Conservation (phyloP, 1,140 invertebrate species). For the Magallana angulata region DNA sequence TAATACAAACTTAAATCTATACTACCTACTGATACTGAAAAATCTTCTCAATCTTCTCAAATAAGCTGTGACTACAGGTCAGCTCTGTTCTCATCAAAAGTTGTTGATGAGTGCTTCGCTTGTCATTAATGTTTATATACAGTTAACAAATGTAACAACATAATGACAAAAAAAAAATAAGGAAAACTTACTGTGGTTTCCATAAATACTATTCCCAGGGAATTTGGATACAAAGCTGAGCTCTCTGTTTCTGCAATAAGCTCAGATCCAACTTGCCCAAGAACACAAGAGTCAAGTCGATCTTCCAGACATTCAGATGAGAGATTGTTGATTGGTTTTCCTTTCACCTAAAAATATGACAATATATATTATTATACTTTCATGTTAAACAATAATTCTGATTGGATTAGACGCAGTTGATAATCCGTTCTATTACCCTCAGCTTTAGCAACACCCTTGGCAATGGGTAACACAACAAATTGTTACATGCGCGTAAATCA, state of each 20-base stretch:
- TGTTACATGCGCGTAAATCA: too few species aligned
- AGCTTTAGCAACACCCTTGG: too few species aligned
- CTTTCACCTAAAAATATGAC: slow-evolving; percentile 1
- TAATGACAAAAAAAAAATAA: neutral
- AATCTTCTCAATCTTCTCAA: too few species aligned
- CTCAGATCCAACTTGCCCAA: neutral
- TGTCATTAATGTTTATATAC: neutral
- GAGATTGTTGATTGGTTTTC: neutral
- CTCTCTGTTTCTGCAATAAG: neutral
- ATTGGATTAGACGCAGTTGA: too few species aligned
- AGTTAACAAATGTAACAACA: neutral
- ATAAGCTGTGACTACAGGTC: too few species aligned
- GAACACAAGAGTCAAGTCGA: neutral
- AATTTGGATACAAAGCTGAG: neutral
- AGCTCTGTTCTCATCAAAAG: too few species aligned
- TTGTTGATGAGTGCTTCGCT: neutral
- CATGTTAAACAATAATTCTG: too few species aligned
- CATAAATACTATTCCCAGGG: neutral
- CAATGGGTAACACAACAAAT: too few species aligned
- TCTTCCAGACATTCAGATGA: neutral
- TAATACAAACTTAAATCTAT: neutral
- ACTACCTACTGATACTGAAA: too few species aligned
- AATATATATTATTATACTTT: too few species aligned
- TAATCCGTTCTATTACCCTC: too few species aligned
- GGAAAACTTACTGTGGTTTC: neutral